A percentile compares a stretch with the other conserved stretches of the same genome.
These are phyloP conservation scores for Crotalus helleri DNA, from an alignment of 2,113 vertebrate genomes.

Conservation along the genomic window DNA sequence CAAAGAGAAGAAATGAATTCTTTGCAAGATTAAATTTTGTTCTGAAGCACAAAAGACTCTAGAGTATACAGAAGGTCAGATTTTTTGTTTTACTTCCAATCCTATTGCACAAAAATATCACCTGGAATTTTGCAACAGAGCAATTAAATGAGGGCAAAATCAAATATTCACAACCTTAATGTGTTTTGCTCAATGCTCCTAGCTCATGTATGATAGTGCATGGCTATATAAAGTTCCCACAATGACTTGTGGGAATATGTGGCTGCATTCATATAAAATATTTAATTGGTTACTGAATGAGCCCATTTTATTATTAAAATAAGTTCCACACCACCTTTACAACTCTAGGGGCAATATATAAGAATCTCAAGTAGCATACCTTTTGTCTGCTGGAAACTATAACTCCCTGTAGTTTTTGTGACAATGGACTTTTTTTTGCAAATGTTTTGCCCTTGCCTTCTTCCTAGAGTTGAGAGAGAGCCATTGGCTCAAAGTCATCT, in stretches of 20 bases:
- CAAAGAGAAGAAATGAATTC: not conserved
- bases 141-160: not conserved
- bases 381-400: not conserved
- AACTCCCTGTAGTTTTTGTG: not conserved
- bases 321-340: not conserved
- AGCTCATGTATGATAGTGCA: not conserved
- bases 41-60: not conserved
- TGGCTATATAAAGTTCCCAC: not conserved
- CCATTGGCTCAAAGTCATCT: not conserved
- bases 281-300: not conserved
- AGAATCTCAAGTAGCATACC: not conserved
- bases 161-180: not conserved
- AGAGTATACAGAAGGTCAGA: not conserved
- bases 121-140: not conserved
- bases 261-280: not conserved
- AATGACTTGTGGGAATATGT: not conserved
- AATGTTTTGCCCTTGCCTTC: not conserved
- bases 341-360: not conserved
- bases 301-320: not conserved
- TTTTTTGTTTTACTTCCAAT: not conserved
- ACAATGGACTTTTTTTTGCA: not conserved
- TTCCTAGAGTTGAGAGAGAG: not conserved
- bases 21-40: not conserved
- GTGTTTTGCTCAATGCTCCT: not conserved
- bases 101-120: not conserved